These are phyloP conservation scores for Gambelia wislizenii DNA, from an alignment of 2,797 vertebrate genomes.

Conservation along the genomic window DNA sequence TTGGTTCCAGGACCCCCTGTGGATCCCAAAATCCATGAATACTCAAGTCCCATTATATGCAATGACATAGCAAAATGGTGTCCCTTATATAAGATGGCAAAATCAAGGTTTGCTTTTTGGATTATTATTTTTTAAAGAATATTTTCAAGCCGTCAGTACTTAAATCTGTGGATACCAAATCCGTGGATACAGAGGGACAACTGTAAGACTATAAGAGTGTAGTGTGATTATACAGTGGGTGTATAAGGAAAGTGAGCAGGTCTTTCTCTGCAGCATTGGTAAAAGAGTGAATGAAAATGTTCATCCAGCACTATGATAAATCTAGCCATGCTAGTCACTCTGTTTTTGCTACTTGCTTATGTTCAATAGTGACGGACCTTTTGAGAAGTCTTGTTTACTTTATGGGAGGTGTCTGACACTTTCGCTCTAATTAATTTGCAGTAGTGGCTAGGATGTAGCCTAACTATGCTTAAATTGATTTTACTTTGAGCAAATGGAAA, in stretches of 20 bases:
- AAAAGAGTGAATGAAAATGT: background rate
- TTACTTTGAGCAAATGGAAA: background rate
- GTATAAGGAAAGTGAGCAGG: background rate
- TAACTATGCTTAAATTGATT: background rate
- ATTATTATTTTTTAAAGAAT: no score
- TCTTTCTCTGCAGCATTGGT: background rate
- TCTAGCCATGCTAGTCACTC: background rate
- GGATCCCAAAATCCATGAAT: no score
- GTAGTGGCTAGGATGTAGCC: background rate
- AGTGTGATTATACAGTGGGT: no score
- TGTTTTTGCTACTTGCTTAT: background rate
- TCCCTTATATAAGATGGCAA: no score
- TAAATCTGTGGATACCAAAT: no score
- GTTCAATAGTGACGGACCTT: background rate
- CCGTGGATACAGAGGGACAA: no score
- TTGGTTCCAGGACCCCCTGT: no score
- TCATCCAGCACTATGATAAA: background rate
- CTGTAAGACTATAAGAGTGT: no score
- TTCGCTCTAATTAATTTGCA: background rate
- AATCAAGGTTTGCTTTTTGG: no score
- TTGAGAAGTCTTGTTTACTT: conserved; percentile 11
- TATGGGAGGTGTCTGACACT: background rate
- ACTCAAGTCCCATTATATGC: no score
- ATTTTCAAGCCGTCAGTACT: no score
- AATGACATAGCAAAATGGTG: no score